Percentiles rank a stretch among this genome's conserved stretches.
Conservation (phyloP, 2,888 invertebrate species). For the Carpatolechia fugitivella region DNA sequence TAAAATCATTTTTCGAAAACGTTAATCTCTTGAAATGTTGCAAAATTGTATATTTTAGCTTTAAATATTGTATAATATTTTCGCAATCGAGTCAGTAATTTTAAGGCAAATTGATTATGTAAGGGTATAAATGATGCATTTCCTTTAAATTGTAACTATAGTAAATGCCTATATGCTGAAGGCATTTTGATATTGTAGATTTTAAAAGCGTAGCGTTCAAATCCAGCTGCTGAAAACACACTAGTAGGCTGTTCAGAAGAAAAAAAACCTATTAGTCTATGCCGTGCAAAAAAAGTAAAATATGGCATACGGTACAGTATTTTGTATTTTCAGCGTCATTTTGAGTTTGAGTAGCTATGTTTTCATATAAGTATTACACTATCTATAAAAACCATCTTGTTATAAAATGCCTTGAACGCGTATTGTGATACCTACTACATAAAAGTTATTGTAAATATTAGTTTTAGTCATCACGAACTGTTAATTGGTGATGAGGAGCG, state of each 20-base stretch:
- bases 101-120: constrained; percentile 34
- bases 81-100: constrained; percentile 72
- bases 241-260: too few relatives aligned
- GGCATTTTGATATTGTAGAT: background rate
- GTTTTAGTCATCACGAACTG: constrained; percentile 28
- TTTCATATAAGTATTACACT: too few relatives aligned
- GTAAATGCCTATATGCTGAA: constrained; percentile 16
- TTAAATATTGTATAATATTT: constrained; percentile 52
- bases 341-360: too few relatives aligned
- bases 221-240: background rate
- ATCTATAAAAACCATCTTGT: too few relatives aligned
- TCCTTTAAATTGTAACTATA: constrained; percentile 31
- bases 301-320: too few relatives aligned
- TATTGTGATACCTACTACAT: constrained; percentile 53
- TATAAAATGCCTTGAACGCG: constrained; percentile 52
- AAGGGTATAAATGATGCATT: constrained; percentile 24
- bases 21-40: constrained; percentile 11
- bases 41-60: constrained; percentile 51
- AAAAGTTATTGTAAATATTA: constrained; percentile 44
- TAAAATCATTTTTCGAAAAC: background rate
- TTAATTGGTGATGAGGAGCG: constrained; percentile 10
- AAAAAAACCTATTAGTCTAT: too few relatives aligned
- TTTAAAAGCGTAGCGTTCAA: background rate
- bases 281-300: too few relatives aligned
- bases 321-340: too few relatives aligned